Percentiles rank a stretch among this genome's conserved stretches.
These are phyloP conservation scores for Corythaeola cristata DNA, from an alignment of 2,113 vertebrate species.

Conservation along the genomic window DNA sequence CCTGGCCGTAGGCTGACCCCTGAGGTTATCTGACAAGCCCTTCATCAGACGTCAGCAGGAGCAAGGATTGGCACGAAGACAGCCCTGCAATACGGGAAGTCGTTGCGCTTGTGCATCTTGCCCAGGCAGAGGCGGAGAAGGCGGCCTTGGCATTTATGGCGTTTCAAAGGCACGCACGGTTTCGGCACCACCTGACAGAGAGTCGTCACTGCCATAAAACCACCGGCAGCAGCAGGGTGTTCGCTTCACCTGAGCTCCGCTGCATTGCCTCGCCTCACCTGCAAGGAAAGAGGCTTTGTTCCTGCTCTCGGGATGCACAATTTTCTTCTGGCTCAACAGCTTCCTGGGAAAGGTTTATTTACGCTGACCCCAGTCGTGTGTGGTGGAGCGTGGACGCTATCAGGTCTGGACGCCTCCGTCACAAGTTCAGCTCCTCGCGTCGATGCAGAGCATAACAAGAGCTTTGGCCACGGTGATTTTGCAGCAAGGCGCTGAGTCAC, in stretches of 20 bases:
- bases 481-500: neutral
- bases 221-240: accelerated
- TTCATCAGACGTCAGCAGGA: neutral
- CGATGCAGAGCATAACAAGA: accelerated
- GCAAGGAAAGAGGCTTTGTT: neutral
- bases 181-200: neutral
- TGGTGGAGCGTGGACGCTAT: accelerated
- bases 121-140: neutral
- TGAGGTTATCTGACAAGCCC: neutral
- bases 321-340: neutral
- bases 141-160: neutral
- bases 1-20: neutral
- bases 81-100: neutral
- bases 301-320: neutral
- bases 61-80: neutral
- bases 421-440: accelerated
- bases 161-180: neutral
- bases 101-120: neutral
- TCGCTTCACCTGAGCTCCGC: neutral
- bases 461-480: accelerated
- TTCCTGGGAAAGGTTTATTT: neutral
- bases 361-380: accelerated
- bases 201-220: neutral
- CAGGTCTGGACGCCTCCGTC: neutral
- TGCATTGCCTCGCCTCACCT: neutral